Conservation (phyloP, 1,140 invertebrate species). For the Aphelinus certus region DNA sequence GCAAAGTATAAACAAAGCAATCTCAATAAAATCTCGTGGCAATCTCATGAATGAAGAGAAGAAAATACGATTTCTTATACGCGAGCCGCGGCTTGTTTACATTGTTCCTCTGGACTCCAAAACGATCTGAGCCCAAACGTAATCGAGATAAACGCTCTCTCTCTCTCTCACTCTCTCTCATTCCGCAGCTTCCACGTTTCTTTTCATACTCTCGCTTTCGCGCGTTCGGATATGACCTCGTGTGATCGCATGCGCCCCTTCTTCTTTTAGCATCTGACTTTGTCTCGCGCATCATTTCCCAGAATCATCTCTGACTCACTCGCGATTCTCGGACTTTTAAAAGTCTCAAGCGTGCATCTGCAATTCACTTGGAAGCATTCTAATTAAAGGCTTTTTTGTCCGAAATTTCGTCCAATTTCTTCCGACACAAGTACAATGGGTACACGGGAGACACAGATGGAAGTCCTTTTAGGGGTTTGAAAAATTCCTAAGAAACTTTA, state of each 20-base stretch:
- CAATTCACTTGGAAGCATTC: conserved; percentile 7
- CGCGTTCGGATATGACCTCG: not conserved
- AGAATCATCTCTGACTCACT: conserved; percentile 22
- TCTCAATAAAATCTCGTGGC: no score
- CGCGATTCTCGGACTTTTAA: not conserved
- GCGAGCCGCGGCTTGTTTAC: conserved; percentile 4
- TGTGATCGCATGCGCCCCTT: not conserved
- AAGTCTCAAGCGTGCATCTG: not conserved
- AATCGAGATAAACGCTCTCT: conserved; percentile 13
- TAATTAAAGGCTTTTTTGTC: conserved; percentile 9
- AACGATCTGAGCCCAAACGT: not conserved
- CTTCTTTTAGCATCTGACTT: not conserved
- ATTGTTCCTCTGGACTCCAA: not conserved
- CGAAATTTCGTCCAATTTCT: not conserved
- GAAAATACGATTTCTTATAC: no score
- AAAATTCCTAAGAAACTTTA: no score
- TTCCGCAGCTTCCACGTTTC: not conserved
- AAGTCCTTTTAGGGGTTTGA: no score
- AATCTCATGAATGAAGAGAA: no score
- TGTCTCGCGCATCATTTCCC: conserved; percentile 12
- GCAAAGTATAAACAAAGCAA: no score
- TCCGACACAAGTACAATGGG: no score
- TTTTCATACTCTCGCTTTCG: conserved; percentile 10
- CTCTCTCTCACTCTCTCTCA: not conserved
- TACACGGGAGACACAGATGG: no score